phyloP scores from a whole-genome alignment of 64 coral and sea anemone species.

The Cladopsammia gracilis region DNA sequence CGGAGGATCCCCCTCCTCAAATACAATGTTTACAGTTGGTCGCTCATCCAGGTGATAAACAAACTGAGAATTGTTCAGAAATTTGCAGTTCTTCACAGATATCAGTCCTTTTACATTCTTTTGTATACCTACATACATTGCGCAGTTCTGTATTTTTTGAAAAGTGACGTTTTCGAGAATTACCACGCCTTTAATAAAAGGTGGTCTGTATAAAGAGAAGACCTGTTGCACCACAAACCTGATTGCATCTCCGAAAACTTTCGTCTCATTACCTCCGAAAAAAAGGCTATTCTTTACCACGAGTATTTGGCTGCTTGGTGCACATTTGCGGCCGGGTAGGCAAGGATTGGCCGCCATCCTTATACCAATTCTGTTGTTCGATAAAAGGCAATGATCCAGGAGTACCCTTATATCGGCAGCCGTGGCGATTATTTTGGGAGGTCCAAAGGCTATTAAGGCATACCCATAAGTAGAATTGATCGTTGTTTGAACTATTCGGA shows the following conservation, averaged over 20 bases:
- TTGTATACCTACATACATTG: not conserved
- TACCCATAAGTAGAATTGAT: slow-evolving; percentile 13
- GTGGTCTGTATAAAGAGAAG: not conserved
- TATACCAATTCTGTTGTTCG: not conserved
- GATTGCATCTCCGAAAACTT: slow-evolving; percentile 12
- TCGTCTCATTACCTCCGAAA: not conserved
- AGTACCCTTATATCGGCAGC: not conserved
- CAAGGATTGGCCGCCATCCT: not conserved
- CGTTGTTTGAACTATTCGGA: not conserved
- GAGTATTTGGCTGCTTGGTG: not conserved
- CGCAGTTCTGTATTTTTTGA: not conserved
- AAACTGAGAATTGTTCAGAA: slow-evolving; percentile 16
- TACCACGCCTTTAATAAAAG: not conserved
- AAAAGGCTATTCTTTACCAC: not conserved
- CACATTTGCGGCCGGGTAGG: not conserved
- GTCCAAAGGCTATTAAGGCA: not conserved
- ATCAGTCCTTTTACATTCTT: not conserved
- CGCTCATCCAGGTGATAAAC: not conserved
- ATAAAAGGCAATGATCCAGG: not conserved
- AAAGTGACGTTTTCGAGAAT: slow-evolving; percentile 42
- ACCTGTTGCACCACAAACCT: not conserved
- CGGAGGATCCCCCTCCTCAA: not conserved
- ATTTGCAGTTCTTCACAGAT: not conserved
- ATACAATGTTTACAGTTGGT: slow-evolving; percentile 1
- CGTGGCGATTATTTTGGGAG: not conserved